Evolutionary conservation across 2,888 invertebrate genomes (phyloP).

Genomic region (Norana najaformis): DNA sequence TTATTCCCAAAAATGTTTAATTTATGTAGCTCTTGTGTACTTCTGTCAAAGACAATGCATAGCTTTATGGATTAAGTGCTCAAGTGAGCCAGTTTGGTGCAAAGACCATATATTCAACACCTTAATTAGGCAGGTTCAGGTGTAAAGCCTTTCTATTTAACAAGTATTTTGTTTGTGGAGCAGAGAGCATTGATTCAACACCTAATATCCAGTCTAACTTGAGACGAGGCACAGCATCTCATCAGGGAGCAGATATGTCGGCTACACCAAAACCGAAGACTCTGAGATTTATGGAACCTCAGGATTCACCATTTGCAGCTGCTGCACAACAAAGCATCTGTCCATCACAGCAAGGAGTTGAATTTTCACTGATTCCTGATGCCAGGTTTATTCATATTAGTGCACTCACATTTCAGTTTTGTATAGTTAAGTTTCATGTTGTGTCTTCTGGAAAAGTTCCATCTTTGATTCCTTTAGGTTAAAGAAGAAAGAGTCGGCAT

Average conservation of each 20-base stretch:
- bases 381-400: neutral
- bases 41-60: too few relatives aligned
- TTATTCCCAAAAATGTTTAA: too few relatives aligned
- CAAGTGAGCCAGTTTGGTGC: neutral
- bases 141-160: too few relatives aligned
- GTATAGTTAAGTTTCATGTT: neutral
- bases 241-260: neutral
- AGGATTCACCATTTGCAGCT: neutral
- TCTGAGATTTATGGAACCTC: constrained; percentile 19
- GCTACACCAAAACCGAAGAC: neutral
- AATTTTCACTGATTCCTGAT: neutral
- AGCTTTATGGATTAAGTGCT: neutral
- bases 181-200: neutral
- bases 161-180: neutral
- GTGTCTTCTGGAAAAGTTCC: neutral
- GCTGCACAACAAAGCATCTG: neutral
- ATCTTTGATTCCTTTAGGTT: neutral
- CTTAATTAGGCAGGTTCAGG: too few relatives aligned
- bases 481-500: neutral
- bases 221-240: constrained; percentile 1
- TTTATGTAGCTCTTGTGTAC: too few relatives aligned
- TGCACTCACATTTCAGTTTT: neutral
- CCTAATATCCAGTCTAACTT: neutral
- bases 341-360: neutral
- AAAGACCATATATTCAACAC: neutral